phyloP scores from a whole-genome alignment of 2,113 vertebrate species.

The Fulica atra region DNA sequence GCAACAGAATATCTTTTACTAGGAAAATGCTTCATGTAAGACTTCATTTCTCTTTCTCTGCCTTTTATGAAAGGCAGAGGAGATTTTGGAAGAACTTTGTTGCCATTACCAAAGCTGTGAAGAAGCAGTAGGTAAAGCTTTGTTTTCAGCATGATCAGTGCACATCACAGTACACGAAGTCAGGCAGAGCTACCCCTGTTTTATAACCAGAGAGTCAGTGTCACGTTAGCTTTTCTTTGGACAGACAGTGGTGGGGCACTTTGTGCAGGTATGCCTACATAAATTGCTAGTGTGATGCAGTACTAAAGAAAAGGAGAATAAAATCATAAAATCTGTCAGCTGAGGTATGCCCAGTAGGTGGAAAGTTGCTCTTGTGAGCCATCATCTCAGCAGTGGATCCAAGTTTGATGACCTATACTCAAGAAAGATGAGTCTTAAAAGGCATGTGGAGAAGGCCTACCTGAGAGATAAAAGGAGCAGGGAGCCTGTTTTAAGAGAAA shows the following conservation, averaged over 20 bases:
- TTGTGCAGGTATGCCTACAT: not conserved
- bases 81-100: not conserved
- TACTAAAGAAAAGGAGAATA: not conserved
- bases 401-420: not conserved
- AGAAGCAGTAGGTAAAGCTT: not conserved
- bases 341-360: not conserved
- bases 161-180: not conserved
- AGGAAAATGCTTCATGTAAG: not conserved
- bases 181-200: not conserved
- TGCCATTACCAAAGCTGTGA: not conserved
- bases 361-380: not conserved
- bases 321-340: not conserved
- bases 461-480: not conserved
- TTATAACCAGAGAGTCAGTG: not conserved
- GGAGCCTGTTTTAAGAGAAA: not conserved
- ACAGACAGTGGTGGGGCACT: fast-evolving
- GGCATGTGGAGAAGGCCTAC: not conserved
- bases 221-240: not conserved
- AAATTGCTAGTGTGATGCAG: not conserved
- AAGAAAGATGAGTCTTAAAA: not conserved
- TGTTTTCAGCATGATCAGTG: not conserved
- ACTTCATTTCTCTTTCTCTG: not conserved
- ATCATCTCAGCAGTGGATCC: not conserved
- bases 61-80: not conserved
- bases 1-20: not conserved